Evolutionary conservation across 2,888 invertebrate genomes (phyloP).

Genomic region (Dastarcus helophoroides): DNA sequence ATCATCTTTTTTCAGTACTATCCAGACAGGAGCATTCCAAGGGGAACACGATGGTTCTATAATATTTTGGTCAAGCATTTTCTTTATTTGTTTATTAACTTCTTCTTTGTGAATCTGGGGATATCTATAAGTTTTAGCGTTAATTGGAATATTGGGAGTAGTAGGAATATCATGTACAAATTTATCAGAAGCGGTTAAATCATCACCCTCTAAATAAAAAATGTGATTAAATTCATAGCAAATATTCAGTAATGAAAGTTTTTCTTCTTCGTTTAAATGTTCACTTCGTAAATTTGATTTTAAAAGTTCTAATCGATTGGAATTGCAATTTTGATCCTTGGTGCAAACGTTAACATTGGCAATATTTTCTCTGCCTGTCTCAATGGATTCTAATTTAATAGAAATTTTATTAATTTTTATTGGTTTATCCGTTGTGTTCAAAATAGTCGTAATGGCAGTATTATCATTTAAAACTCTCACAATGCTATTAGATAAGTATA

Average conservation of each 20-base stretch:
- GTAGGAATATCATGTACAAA: slow-evolving; percentile 19
- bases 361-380: no score
- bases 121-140: slow-evolving; percentile 20
- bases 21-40: slow-evolving; percentile 18
- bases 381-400: slow-evolving; percentile 13
- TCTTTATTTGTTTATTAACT: slow-evolving; percentile 20
- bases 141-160: slow-evolving; percentile 14
- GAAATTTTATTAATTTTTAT: slow-evolving; percentile 13
- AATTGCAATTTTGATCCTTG: slow-evolving; percentile 5
- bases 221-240: slow-evolving; percentile 20
- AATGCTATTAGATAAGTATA: slow-evolving; percentile 7
- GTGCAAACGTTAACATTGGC: no score
- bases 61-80: slow-evolving; percentile 20
- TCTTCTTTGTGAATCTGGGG: slow-evolving; percentile 23
- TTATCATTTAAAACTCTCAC: slow-evolving; percentile 6
- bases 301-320: slow-evolving; percentile 8
- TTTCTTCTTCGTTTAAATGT: slow-evolving; percentile 23
- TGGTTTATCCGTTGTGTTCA: slow-evolving; percentile 12
- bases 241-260: slow-evolving; percentile 14
- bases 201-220: slow-evolving; percentile 19
- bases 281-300: slow-evolving; percentile 11
- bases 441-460: slow-evolving; percentile 6
- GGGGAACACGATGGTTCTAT: slow-evolving; percentile 19
- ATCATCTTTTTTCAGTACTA: slow-evolving; percentile 24
- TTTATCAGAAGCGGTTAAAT: slow-evolving; percentile 16